These are phyloP conservation scores for Ptychadena robeensis DNA, from an alignment of 2,797 vertebrate genomes.

Conservation along the genomic window DNA sequence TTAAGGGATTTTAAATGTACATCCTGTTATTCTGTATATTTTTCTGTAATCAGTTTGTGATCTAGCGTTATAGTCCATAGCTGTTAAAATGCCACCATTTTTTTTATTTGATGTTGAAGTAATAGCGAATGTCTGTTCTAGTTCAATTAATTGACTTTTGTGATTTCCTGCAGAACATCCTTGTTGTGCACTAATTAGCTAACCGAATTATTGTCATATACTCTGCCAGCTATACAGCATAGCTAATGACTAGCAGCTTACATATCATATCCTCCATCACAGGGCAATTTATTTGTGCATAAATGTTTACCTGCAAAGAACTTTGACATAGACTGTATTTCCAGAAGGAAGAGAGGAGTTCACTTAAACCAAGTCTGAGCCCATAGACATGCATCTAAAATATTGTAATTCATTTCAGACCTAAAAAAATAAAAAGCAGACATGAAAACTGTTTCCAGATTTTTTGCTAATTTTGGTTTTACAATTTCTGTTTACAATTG, in stretches of 20 bases:
- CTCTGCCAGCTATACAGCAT: neutral
- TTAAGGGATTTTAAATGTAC: too few species aligned
- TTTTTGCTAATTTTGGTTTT: too few species aligned
- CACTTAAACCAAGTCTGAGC: neutral
- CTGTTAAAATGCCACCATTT: too few species aligned
- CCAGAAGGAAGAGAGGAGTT: neutral
- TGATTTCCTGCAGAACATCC: conserved; percentile 32
- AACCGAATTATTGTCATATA: conserved; percentile 7
- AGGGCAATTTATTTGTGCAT: neutral
- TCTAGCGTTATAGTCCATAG: too few species aligned
- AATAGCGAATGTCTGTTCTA: conserved; percentile 17
- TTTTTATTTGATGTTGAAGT: conserved; percentile 19
- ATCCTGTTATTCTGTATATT: too few species aligned
- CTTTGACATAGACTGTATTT: neutral
- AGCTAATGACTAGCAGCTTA: conserved; percentile 9
- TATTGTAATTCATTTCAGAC: too few species aligned
- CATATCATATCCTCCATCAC: neutral
- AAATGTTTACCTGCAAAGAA: neutral
- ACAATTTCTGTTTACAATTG: too few species aligned
- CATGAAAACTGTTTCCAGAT: too few species aligned
- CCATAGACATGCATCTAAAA: neutral
- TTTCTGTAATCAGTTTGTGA: too few species aligned
- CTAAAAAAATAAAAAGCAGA: too few species aligned
- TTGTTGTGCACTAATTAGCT: conserved; percentile 23
- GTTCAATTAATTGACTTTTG: conserved; percentile 26